Percentiles rank a stretch among this genome's conserved stretches.
These are phyloP conservation scores for Eilema sororculum DNA, from an alignment of 2,888 invertebrate species.

Conservation along the genomic window DNA sequence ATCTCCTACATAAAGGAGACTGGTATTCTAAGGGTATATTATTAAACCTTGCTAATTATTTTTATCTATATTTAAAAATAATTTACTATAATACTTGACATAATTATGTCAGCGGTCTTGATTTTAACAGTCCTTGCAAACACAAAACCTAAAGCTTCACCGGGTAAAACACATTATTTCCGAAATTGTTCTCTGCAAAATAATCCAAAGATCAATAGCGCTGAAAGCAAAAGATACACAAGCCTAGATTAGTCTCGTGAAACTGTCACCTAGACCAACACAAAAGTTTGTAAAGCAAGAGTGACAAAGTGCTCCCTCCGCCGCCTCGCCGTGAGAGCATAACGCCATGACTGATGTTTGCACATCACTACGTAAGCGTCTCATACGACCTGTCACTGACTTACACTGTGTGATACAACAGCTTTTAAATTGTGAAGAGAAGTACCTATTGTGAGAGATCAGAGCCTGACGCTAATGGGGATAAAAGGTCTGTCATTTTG, in stretches of 20 bases:
- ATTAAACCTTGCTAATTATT: no score
- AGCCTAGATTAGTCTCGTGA: conserved; percentile 9
- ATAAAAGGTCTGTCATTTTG: neutral
- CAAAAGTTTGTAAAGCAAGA: conserved; percentile 13
- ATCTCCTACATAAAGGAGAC: no score
- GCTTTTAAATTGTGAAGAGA: neutral
- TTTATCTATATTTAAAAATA: no score
- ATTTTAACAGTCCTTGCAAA: no score
- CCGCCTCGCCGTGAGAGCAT: neutral
- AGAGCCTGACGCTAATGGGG: neutral
- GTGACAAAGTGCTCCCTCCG: conserved; percentile 4
- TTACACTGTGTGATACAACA: neutral
- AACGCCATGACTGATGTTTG: conserved; percentile 7
- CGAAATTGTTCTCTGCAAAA: neutral
- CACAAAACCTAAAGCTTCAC: neutral
- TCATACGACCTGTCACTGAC: neutral
- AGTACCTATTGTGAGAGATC: neutral
- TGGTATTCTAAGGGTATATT: no score
- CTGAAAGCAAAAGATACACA: conserved; percentile 5
- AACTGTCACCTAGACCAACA: conserved; percentile 11
- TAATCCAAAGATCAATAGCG: conserved; percentile 5
- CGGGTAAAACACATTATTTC: neutral
- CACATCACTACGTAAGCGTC: neutral
- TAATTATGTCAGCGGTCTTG: no score
- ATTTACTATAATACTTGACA: no score